These are phyloP conservation scores for Phaonia tiefii DNA, from an alignment of 2,888 invertebrate species.

Conservation along the genomic window DNA sequence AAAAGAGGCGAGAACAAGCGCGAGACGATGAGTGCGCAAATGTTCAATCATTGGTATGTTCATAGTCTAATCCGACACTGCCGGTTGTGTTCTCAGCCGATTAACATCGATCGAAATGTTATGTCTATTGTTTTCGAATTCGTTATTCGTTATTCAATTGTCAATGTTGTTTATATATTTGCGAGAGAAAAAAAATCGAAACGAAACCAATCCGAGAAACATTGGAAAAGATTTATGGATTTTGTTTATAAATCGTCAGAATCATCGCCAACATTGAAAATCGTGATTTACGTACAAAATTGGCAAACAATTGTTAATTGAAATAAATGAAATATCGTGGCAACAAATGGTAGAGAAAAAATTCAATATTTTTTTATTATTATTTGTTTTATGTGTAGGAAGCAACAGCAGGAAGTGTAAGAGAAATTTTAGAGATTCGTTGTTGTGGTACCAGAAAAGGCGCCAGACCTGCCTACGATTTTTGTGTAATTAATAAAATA, in stretches of 20 bases:
- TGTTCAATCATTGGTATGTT: not conserved
- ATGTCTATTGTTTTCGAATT: slow-evolving; percentile 33
- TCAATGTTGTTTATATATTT: slow-evolving; percentile 35
- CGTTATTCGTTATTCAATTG: slow-evolving; percentile 47
- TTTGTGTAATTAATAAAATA: not conserved
- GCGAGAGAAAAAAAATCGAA: slow-evolving; percentile 5
- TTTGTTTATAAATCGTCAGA: slow-evolving; percentile 34
- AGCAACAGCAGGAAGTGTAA: slow-evolving; percentile 58
- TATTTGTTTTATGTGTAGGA: slow-evolving; percentile 44
- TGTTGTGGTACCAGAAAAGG: slow-evolving; percentile 18
- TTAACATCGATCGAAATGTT: slow-evolving; percentile 28
- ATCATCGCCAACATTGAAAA: slow-evolving; percentile 33
- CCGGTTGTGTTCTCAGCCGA: not conserved
- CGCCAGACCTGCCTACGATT: slow-evolving; percentile 25
- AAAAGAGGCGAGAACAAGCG: slow-evolving; percentile 32
- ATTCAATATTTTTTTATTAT: too few species aligned
- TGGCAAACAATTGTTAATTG: slow-evolving; percentile 45
- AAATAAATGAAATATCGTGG: slow-evolving; percentile 37
- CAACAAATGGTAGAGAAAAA: not conserved
- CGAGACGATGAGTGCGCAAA: not conserved
- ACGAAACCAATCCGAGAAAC: too few species aligned
- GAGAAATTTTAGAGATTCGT: slow-evolving; percentile 15
- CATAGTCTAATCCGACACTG: slow-evolving; percentile 12
- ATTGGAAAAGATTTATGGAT: slow-evolving; percentile 51
- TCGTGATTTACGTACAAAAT: slow-evolving; percentile 43